phyloP scores from a whole-genome alignment of 1,140 invertebrate genomes.

The Hycleus phaleratus region DNA sequence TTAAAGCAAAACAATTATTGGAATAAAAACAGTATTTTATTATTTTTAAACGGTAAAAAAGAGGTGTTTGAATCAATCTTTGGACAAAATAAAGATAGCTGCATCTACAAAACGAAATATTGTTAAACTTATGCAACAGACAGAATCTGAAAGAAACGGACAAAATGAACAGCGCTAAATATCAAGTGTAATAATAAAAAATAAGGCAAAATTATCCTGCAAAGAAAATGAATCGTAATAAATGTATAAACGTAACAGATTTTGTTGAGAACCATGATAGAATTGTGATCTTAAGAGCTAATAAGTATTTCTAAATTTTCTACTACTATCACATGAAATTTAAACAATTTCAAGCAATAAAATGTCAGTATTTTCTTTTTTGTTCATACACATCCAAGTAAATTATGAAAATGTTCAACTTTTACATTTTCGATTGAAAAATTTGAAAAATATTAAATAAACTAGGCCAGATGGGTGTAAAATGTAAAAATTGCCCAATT shows the following conservation, averaged over 20 bases:
- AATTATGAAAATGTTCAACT: neutral
- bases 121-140: constrained; percentile 1
- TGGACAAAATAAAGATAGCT: constrained; percentile 2
- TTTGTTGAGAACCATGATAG: constrained; percentile 6
- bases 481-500: too few relatives aligned
- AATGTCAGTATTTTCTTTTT: neutral
- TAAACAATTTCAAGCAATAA: constrained; percentile 7
- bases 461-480: too few relatives aligned
- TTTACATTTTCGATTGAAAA: neutral
- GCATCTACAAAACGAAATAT: neutral
- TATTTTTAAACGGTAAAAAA: neutral
- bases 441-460: constrained; percentile 1
- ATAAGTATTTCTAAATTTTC: constrained; percentile 8
- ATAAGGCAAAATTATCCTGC: constrained; percentile 5
- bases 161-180: neutral
- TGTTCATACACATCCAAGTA: constrained; percentile 1
- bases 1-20: neutral
- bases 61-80: neutral
- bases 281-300: constrained; percentile 11
- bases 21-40: neutral
- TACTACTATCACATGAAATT: constrained; percentile 1
- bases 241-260: neutral
- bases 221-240: constrained; percentile 4
- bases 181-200: neutral
- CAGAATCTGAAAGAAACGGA: neutral